These are phyloP conservation scores for Cyprinodon diabolis DNA, from an alignment of 2,797 vertebrate species.

Conservation along the genomic window DNA sequence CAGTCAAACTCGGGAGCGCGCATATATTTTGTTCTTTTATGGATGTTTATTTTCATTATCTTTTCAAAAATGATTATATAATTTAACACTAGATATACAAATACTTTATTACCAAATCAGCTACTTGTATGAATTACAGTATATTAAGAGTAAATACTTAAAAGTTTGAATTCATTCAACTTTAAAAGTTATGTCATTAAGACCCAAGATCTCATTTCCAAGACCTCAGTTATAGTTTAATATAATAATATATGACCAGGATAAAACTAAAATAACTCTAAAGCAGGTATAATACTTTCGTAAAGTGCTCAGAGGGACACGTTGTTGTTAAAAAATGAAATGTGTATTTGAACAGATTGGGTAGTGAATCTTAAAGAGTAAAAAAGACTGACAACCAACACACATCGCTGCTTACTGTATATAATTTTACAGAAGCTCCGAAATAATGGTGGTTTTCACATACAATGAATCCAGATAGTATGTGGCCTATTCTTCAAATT, in stretches of 20 bases:
- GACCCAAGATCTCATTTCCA: too few species aligned
- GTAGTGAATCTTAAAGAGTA: too few species aligned
- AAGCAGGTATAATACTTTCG: neutral
- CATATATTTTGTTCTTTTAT: neutral
- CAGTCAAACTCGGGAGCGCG: conserved; percentile 19
- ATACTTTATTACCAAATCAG: neutral
- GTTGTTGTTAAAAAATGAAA: neutral
- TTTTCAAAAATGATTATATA: neutral
- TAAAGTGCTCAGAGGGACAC: neutral
- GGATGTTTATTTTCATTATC: neutral
- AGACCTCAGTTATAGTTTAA: too few species aligned
- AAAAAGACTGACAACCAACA: neutral
- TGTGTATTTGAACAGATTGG: too few species aligned
- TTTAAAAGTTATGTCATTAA: too few species aligned
- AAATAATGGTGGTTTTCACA: neutral
- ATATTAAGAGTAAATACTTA: neutral
- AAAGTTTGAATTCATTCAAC: neutral
- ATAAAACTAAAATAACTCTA: neutral
- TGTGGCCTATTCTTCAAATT: too few species aligned
- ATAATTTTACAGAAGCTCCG: neutral
- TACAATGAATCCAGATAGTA: neutral
- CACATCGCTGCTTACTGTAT: neutral
- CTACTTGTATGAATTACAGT: neutral
- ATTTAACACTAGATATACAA: neutral
- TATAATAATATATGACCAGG: neutral